Percentiles rank a stretch among this genome's conserved stretches.
These are phyloP conservation scores for Nannoperca obscura DNA, from an alignment of 2,797 vertebrate genomes.

Conservation along the genomic window DNA sequence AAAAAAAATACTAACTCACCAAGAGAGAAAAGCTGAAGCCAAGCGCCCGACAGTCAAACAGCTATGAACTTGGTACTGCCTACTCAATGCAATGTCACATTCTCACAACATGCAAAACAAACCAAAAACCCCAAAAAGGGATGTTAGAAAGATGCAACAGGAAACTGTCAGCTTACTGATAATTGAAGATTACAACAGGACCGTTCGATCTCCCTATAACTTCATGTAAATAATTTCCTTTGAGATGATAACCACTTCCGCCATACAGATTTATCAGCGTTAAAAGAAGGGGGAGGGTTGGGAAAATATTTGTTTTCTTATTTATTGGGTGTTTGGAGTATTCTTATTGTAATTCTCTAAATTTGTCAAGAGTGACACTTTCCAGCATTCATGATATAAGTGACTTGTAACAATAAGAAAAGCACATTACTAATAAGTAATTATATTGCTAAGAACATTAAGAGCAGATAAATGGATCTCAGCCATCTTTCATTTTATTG, in stretches of 20 bases:
- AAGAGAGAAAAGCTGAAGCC: constrained; percentile 20
- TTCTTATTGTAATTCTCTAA: not conserved
- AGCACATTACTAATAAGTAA: too few relatives aligned
- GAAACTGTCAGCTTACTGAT: constrained; percentile 45
- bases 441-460: too few relatives aligned
- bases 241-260: not conserved
- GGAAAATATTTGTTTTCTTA: too few relatives aligned
- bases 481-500: too few relatives aligned
- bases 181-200: not conserved
- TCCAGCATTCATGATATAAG: too few relatives aligned
- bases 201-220: rapidly evolving
- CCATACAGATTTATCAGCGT: not conserved
- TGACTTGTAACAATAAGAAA: too few relatives aligned
- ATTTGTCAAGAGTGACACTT: not conserved
- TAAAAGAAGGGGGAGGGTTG: not conserved
- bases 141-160: constrained; percentile 46
- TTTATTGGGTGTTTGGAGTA: not conserved
- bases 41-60: not conserved
- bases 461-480: too few relatives aligned
- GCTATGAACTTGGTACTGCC: not conserved
- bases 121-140: constrained; percentile 11
- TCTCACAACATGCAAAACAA: not conserved
- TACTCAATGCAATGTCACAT: constrained; percentile 8
- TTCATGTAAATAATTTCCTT: not conserved
- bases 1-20: constrained; percentile 50